Evolutionary conservation across 1,140 invertebrate genomes (phyloP).

Genomic region (Ectropis grisescens): DNA sequence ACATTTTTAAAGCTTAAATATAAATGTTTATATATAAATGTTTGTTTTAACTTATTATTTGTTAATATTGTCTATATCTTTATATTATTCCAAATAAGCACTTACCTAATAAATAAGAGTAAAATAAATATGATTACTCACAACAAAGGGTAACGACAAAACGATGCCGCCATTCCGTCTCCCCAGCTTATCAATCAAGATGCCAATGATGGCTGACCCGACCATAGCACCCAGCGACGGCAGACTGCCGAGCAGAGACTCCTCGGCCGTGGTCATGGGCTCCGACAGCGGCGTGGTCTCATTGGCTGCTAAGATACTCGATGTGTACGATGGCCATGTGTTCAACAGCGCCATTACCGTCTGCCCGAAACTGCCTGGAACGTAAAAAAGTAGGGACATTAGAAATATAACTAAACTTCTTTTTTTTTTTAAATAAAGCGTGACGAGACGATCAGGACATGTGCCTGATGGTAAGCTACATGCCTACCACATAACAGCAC

Average conservation of each 20-base stretch:
- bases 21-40: no score
- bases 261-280: constrained; percentile 23
- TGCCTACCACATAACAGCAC: no score
- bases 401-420: neutral
- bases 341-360: constrained; percentile 22
- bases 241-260: constrained; percentile 47
- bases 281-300: constrained; percentile 21
- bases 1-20: no score
- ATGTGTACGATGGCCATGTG: constrained; percentile 41
- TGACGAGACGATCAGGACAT: no score
- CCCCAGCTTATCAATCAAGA: constrained; percentile 71
- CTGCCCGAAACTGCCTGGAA: constrained; percentile 27
- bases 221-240: constrained; percentile 63
- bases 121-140: no score
- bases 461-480: no score
- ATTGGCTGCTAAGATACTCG: constrained; percentile 12
- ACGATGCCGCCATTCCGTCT: constrained; percentile 68
- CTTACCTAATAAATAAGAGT: no score
- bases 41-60: no score
- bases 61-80: no score
- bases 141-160: constrained; percentile 64
- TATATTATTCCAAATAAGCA: no score
- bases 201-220: constrained; percentile 52
- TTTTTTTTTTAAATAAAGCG: no score
- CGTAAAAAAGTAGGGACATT: no score